A percentile compares a stretch with the other conserved stretches of the same genome.
These are phyloP conservation scores for Acleris sparsana DNA, from an alignment of 2,888 invertebrate genomes.

Conservation along the genomic window DNA sequence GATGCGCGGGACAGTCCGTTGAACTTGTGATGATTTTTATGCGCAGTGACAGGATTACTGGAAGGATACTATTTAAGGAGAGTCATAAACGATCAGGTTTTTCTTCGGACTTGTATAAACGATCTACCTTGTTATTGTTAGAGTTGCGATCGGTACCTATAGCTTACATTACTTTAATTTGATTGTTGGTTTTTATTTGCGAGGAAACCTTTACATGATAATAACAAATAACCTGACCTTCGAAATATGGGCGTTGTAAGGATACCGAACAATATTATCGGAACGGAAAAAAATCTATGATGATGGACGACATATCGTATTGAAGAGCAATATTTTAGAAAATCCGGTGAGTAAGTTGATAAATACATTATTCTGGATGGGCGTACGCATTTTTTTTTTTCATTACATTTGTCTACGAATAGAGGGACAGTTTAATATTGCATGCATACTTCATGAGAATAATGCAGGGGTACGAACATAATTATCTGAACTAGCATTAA, in stretches of 20 bases:
- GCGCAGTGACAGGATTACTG: conserved; percentile 37
- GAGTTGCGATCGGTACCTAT: neutral
- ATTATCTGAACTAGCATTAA: neutral
- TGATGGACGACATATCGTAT: too few species aligned
- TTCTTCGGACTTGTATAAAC: conserved; percentile 7
- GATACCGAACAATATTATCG: too few species aligned
- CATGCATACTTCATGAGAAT: too few species aligned
- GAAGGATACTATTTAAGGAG: conserved; percentile 27
- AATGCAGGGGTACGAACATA: neutral
- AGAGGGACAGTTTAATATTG: too few species aligned
- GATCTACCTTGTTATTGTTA: neutral
- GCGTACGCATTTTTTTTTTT: too few species aligned
- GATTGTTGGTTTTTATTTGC: neutral
- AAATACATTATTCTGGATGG: too few species aligned
- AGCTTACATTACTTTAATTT: neutral
- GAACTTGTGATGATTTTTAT: conserved; percentile 69
- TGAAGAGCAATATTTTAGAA: too few species aligned
- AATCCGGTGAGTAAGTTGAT: too few species aligned
- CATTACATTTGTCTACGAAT: too few species aligned
- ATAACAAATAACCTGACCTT: neutral
- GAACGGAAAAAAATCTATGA: too few species aligned
- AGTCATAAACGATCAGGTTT: conserved; percentile 21
- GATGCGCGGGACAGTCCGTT: conserved; percentile 64
- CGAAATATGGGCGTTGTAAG: too few species aligned
- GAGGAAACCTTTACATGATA: neutral